Conservation (phyloP, 1,140 invertebrate species). For the Drosophila ficusphila region DNA sequence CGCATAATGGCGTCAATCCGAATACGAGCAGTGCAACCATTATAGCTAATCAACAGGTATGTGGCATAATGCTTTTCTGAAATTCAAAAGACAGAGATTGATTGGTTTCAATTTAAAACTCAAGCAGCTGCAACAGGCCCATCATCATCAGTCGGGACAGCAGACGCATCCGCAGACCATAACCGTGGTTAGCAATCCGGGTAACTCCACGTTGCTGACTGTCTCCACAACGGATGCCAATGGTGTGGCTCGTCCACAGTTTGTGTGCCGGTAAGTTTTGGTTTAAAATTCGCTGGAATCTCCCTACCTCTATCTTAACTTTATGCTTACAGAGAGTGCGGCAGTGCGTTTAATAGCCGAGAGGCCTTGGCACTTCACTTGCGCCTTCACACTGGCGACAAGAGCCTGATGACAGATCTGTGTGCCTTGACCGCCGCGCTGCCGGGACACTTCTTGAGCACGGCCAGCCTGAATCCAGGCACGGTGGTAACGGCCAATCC, state of each 20-base stretch:
- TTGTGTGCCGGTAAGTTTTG: constrained; percentile 84
- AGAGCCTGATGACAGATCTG: constrained; percentile 93
- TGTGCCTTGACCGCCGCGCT: constrained; percentile 92
- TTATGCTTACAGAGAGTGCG: constrained; percentile 86
- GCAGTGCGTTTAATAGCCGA: constrained; percentile 88
- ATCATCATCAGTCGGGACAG: constrained; percentile 84
- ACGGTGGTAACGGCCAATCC: constrained; percentile 83
- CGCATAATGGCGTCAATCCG: constrained; percentile 84
- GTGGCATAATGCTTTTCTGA: neutral
- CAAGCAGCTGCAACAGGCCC: constrained; percentile 82
- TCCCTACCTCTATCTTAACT: neutral
- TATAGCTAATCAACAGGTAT: constrained; percentile 79
- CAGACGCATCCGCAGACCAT: constrained; percentile 81
- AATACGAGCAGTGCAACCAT: constrained; percentile 84
- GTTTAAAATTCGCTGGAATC: neutral
- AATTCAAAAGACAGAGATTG: constrained; percentile 31
- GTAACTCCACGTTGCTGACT: constrained; percentile 74
- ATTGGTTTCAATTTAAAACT: constrained; percentile 54
- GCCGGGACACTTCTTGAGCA: constrained; percentile 87
- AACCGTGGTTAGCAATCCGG: constrained; percentile 82
- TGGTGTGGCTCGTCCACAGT: constrained; percentile 73
- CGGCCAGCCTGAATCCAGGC: constrained; percentile 85
- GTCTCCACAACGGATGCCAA: constrained; percentile 75
- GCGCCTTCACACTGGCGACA: constrained; percentile 92
- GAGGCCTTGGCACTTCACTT: constrained; percentile 92